A percentile compares a stretch with the other conserved stretches of the same genome.
Conservation (phyloP, 1,140 invertebrate species). For the Wasmannia auropunctata region DNA sequence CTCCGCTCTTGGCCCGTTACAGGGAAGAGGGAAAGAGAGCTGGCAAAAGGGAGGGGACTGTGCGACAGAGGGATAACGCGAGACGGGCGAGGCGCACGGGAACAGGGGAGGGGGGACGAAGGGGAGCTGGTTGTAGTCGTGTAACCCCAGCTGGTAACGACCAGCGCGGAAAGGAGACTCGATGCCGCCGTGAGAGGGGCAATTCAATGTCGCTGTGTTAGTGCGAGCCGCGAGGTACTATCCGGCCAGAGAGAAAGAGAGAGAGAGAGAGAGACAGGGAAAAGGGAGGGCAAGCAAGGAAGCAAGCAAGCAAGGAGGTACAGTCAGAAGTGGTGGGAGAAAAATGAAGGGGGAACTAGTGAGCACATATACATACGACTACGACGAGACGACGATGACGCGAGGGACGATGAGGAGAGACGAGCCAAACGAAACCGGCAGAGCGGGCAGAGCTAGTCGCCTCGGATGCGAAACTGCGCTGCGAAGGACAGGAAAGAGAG, state of each 20-base stretch:
- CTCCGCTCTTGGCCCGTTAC: background rate
- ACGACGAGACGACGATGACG: no score
- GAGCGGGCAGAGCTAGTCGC: constrained; percentile 34
- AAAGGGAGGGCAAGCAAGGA: background rate
- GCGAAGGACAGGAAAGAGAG: constrained; percentile 62
- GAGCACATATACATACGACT: background rate
- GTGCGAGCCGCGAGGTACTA: constrained; percentile 21
- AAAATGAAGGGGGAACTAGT: background rate
- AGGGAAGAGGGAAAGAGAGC: constrained; percentile 22
- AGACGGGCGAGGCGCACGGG: constrained; percentile 46
- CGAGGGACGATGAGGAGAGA: constrained; percentile 1
- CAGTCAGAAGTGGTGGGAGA: constrained; percentile 12
- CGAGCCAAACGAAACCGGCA: constrained; percentile 54
- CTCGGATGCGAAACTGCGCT: constrained; percentile 2
- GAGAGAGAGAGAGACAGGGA: constrained; percentile 9
- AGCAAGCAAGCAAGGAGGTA: constrained; percentile 18
- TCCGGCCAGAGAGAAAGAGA: constrained; percentile 22
- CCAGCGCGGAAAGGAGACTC: constrained; percentile 43
- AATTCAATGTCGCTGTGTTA: constrained; percentile 14
- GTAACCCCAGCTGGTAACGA: constrained; percentile 67
- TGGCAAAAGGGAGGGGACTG: background rate
- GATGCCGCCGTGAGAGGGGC: constrained; percentile 37
- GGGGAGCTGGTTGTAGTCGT: constrained; percentile 54
- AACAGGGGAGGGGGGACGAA: constrained; percentile 28
- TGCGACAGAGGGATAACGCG: constrained; percentile 23